Conservation (phyloP, 2,113 vertebrate genomes). For the Myxocyprinus asiaticus region DNA sequence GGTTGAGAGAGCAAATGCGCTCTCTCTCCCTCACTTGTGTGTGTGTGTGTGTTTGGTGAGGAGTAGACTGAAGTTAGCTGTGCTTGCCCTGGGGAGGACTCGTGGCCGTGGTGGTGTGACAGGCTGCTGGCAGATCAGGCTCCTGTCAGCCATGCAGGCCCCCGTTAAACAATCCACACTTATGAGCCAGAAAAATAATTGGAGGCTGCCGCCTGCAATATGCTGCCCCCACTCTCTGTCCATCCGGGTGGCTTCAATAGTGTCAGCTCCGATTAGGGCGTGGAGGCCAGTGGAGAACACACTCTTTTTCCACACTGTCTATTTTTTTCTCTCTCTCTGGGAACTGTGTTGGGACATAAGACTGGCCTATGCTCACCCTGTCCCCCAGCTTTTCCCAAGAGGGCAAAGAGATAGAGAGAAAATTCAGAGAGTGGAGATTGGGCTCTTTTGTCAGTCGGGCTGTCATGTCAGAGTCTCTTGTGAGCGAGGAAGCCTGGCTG, state of each 20-base stretch:
- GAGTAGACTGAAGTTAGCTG: constrained; percentile 54
- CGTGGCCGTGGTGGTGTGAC: constrained; percentile 66
- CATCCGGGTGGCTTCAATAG: constrained; percentile 67
- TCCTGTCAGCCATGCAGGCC: constrained; percentile 69
- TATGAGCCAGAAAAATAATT: constrained; percentile 80
- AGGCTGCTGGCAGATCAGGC: constrained; percentile 71
- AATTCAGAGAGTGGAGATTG: constrained; percentile 41
- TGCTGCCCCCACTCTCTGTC: constrained; percentile 64
- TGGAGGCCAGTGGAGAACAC: constrained; percentile 60
- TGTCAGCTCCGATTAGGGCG: constrained; percentile 71
- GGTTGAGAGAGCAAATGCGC: constrained; percentile 39
- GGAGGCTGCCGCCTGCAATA: constrained; percentile 71
- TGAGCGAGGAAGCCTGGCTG: constrained; percentile 47
- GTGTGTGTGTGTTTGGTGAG: constrained; percentile 40
- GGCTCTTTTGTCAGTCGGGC: constrained; percentile 26
- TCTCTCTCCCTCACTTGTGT: constrained; percentile 20
- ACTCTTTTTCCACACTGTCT: constrained; percentile 41
- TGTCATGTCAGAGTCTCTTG: constrained; percentile 40
- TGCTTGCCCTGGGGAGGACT: constrained; percentile 61
- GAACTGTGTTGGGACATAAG: constrained; percentile 35
- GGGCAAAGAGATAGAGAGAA: constrained; percentile 51
- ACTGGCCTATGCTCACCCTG: constrained; percentile 11
- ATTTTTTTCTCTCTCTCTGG: constrained; percentile 30
- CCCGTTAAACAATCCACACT: constrained; percentile 73
- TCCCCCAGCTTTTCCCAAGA: constrained; percentile 19